Evolutionary conservation across 2,888 invertebrate genomes (phyloP), one percentile per base, ranked within the genome.

Genomic region (Yponomeuta malinellus): DNA sequence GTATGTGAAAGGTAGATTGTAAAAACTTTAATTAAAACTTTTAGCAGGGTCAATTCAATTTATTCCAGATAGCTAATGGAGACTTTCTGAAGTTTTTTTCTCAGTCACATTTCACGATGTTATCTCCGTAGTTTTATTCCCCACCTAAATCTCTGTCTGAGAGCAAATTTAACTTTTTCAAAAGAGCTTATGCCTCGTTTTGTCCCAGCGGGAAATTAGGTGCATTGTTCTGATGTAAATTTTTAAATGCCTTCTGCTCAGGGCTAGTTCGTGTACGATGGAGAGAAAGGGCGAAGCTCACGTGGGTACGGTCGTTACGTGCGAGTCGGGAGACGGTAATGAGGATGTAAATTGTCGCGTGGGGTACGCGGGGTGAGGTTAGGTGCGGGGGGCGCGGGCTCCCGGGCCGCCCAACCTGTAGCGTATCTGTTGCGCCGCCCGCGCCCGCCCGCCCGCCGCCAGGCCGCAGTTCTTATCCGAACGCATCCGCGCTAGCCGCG

Each of bases 321-420:
- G 82, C 79, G 82, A 81, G 79, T 83, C 78, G 75, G 80, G 79
- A 83, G 82, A 83, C 79, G 83, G 81, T 89, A 88, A 89, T 87
- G 84, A 88, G 85, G 85, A 90, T 90, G 88, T 88, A 89, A 88
- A 89, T 89, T 86, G 86, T 78, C 76, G 81, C 81, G 80, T 78
- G 82, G 79, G 74, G 75, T 76, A 77, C 73, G 75, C 74, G 70
- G 74, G 77, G 78, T 74, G 74, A 29, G 71, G 48, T 37, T 29
- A 64, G 72, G 72, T 76, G 74, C 78, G 79, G 76, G 74, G 23
- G 63, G 33, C 10, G 65, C 68, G 71, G 72, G 77, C 81, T 81
- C 86, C 88, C 87, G 86, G 88, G 87, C 87, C 88, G 84, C 84
- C 85, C 88, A 88, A 92, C 91, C 91, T 92, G 91, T 91, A 83